These are phyloP conservation scores for Poeciliopsis retropinna DNA, from an alignment of 2,113 vertebrate species.

Conservation along the genomic window DNA sequence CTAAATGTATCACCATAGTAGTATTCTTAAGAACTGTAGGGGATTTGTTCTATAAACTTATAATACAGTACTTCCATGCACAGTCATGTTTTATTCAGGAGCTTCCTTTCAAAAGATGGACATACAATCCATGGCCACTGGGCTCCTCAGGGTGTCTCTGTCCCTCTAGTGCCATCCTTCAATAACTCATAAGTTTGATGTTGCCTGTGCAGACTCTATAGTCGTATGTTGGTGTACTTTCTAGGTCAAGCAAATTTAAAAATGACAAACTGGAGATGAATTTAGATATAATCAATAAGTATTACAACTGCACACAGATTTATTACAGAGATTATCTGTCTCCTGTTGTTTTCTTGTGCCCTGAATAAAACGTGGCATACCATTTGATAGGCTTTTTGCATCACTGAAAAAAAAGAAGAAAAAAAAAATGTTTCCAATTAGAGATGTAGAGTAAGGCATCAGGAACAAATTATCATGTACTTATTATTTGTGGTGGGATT, in stretches of 20 bases:
- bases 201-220: slow-evolving; percentile 21
- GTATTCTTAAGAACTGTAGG: slow-evolving; percentile 72
- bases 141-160: slow-evolving; percentile 24
- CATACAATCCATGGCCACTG: slow-evolving; percentile 45
- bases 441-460: slow-evolving; percentile 4
- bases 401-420: slow-evolving; percentile 13
- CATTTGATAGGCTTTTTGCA: neutral
- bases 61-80: slow-evolving; percentile 66
- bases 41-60: slow-evolving; percentile 78
- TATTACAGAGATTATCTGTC: neutral
- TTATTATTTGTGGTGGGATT: slow-evolving; percentile 47
- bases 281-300: neutral
- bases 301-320: neutral
- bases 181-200: slow-evolving; percentile 28
- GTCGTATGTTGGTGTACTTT: slow-evolving; percentile 17
- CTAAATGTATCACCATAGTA: slow-evolving; percentile 72
- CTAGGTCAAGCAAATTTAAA: slow-evolving; percentile 5
- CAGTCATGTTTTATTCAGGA: slow-evolving; percentile 81
- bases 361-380: neutral
- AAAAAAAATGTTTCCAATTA: slow-evolving; percentile 14
- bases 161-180: slow-evolving; percentile 20
- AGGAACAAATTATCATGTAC: slow-evolving; percentile 26
- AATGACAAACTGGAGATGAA: neutral
- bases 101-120: slow-evolving; percentile 48
- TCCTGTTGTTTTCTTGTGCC: neutral